Evolutionary conservation across 2,113 vertebrate species (phyloP).

Genomic region (Datnioides undecimradiatus): DNA sequence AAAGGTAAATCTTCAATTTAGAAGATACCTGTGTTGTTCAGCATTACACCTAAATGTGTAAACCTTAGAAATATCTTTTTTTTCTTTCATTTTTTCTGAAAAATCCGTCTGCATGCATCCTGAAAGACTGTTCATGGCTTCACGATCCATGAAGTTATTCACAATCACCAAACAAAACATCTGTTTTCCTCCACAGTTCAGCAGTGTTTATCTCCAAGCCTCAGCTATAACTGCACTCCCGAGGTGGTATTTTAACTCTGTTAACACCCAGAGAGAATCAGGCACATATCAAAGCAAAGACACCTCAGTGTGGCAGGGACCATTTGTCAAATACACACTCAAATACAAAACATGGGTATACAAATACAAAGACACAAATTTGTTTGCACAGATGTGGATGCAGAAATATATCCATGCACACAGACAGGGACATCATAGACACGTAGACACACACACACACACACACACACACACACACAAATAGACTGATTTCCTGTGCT

Average conservation of each 20-base stretch:
- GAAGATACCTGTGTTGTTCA: background rate
- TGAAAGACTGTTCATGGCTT: background rate
- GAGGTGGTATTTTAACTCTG: conserved; percentile 39
- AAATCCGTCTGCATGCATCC: conserved; percentile 2
- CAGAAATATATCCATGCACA: background rate
- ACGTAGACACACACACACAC: background rate
- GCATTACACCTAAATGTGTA: background rate
- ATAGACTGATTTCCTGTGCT: conserved; percentile 37
- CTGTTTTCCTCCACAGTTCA: conserved; percentile 22
- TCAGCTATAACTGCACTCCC: conserved; percentile 19
- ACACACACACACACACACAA: background rate
- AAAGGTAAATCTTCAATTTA: background rate
- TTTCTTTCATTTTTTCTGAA: background rate
- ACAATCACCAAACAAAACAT: conserved; percentile 39
- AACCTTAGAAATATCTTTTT: background rate
- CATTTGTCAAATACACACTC: conserved; percentile 17
- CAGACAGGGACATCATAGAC: background rate
- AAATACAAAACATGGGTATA: background rate
- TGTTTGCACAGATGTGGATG: background rate
- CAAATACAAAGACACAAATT: conserved; percentile 1
- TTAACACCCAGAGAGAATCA: conserved; percentile 38
- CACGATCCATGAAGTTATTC: conserved; percentile 16
- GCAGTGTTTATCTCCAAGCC: conserved; percentile 16
- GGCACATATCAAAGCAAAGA: conserved; percentile 30
- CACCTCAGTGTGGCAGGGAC: conserved; percentile 5